Base-by-base conservation (phyloP, 1,140 invertebrate species). In the Hypsibius dujardini region DNA sequence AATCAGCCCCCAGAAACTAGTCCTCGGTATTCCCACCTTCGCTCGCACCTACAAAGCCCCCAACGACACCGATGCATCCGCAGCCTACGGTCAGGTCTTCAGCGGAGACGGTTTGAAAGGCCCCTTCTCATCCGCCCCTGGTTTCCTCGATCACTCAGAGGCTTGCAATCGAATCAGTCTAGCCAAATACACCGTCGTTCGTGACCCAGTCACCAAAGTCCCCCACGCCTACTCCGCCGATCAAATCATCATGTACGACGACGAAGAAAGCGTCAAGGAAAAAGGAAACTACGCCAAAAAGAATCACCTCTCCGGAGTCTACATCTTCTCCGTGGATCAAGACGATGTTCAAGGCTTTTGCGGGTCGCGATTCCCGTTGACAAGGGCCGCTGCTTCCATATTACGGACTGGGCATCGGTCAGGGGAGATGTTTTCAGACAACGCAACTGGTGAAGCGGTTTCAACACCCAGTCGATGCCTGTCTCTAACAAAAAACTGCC, bases 11-110 rank as follows among this genome's bases (percentile, higher is more conserved):
- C 3, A 3, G 7, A 67, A 67, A 67, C 62, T 67, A 12, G 62
- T 67, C 42, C 62, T 67, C 12, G 62, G 62, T 45, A 67, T 67
- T 67, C 62, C 62, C 12, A 15, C 42, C 62, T 67, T 67, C 42
- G 62, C 62, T 67, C 62, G 62, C 42, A 67, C 62, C 7, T 67
- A 67, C 62, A 12, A 42, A 3, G 42, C 45, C 3, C 62, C 62
- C 12, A 12, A 12, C 62, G 45, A 67, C 42, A 3, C 42, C 62
- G 12, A 12, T 12, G 0, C 62, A 3, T 7, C 12, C 45, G 12
- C 12, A 67, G 12, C 12, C 62, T 67, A 67, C 62, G 62, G 12
- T 7, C 12, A 42, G 7, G 42, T 15, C 42, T 67, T 67, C 62
- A 15, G 12, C 62, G 62, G 62, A 7, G 62, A 67, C 62, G 62